phyloP scores from a whole-genome alignment of 2,113 vertebrate species.

The Otus sunia region DNA sequence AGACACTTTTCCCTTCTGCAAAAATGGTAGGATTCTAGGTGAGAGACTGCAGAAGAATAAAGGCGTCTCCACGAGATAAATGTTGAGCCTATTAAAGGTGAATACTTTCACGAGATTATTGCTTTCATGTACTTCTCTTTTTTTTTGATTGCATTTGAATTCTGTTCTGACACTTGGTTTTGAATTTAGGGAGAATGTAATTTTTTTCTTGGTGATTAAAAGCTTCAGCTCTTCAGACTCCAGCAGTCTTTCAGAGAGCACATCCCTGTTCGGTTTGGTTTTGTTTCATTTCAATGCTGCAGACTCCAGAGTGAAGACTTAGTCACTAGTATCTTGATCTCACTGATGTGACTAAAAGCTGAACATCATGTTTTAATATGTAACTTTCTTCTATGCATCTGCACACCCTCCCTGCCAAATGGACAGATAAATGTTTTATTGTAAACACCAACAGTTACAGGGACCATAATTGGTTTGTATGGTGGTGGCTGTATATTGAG shows the following conservation, averaged over 20 bases:
- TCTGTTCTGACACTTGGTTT: neutral
- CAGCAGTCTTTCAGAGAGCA: neutral
- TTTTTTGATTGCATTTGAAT: neutral
- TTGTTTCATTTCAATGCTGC: neutral
- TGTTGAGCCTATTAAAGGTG: neutral
- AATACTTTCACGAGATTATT: neutral
- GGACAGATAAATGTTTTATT: neutral
- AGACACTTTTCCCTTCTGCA: neutral
- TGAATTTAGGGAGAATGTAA: neutral
- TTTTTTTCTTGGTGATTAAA: neutral
- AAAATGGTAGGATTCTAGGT: neutral
- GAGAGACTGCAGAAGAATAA: neutral
- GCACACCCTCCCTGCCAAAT: neutral
- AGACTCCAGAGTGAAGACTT: neutral
- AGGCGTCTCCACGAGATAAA: neutral
- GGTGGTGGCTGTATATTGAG: neutral
- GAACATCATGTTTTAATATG: neutral
- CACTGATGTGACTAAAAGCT: neutral
- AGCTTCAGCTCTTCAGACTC: neutral
- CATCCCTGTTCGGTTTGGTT: neutral
- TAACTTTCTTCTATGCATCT: neutral
- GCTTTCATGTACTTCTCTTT: neutral
- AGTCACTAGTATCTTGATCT: neutral
- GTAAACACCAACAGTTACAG: accelerated
- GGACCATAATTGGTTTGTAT: neutral